These are phyloP conservation scores for Melanaphis sacchari DNA, from an alignment of 1,140 invertebrate species.

Conservation along the genomic window DNA sequence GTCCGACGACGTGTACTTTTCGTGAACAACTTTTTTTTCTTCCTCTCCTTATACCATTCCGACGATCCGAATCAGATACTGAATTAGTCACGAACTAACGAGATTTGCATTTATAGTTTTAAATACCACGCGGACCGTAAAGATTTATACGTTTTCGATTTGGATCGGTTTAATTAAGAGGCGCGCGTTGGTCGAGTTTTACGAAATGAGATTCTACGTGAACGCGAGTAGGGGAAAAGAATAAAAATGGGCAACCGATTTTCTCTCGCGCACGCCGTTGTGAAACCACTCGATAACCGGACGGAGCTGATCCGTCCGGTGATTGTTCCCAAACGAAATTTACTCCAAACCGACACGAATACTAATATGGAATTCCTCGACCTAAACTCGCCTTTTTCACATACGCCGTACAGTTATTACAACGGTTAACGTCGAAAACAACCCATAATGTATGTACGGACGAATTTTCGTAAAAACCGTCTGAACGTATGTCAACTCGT, in stretches of 20 bases:
- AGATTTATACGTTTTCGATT: conserved; percentile 54
- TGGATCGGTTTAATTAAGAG: conserved; percentile 54
- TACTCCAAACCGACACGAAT: not conserved
- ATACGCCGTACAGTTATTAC: not conserved
- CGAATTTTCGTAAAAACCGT: not conserved
- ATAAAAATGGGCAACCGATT: conserved; percentile 30
- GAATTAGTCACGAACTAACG: conserved; percentile 54
- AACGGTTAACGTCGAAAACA: not conserved
- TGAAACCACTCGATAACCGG: conserved; percentile 18
- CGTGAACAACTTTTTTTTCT: conserved; percentile 42
- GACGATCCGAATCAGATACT: conserved; percentile 43
- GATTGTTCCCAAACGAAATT: conserved; percentile 44
- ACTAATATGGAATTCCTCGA: conserved; percentile 16
- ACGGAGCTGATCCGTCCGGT: not conserved
- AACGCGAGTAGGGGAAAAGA: not conserved
- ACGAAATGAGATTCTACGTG: not conserved
- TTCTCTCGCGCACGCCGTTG: not conserved
- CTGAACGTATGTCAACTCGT: not conserved
- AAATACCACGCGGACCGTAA: conserved; percentile 37
- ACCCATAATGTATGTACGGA: not conserved
- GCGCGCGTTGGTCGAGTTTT: conserved; percentile 40
- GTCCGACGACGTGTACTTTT: conserved; percentile 36
- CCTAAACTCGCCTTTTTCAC: not conserved
- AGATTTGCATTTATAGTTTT: conserved; percentile 54
- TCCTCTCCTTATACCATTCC: not conserved